A percentile compares a stretch with the other conserved stretches of the same genome.
phyloP scores from a whole-genome alignment of 2,113 vertebrate genomes.

The Melanerpes aurifrons region DNA sequence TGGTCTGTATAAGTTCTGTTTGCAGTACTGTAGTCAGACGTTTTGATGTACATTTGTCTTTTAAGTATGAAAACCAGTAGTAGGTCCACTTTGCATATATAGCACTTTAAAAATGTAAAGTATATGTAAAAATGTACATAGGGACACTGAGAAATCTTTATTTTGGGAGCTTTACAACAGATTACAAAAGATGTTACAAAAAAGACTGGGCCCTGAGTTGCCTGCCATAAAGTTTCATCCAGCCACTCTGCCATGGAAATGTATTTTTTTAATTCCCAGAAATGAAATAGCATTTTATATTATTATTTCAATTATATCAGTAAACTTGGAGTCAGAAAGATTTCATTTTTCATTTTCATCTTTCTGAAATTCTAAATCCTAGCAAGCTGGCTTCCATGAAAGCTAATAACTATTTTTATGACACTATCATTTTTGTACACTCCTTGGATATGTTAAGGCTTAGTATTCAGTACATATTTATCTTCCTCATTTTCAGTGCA shows the following conservation, averaged over 20 bases:
- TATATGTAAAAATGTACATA: background rate
- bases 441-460: background rate
- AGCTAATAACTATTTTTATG: background rate
- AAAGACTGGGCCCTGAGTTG: background rate
- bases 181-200: background rate
- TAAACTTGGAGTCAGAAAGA: background rate
- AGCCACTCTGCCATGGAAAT: background rate
- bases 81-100: background rate
- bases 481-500: background rate
- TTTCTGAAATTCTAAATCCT: background rate
- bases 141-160: background rate
- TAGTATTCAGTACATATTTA: background rate
- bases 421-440: background rate
- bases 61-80: background rate
- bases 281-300: background rate
- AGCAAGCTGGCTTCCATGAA: background rate
- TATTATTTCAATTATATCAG: background rate
- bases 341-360: background rate
- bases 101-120: background rate
- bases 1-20: background rate
- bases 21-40: background rate
- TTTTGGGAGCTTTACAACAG: background rate
- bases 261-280: background rate
- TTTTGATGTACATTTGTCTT: background rate
- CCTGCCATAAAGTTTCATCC: background rate